A percentile compares a stretch with the other conserved stretches of the same genome.
Evolutionary conservation across 2,797 vertebrate species (phyloP).

Genomic region (Acridotheres tristis): DNA sequence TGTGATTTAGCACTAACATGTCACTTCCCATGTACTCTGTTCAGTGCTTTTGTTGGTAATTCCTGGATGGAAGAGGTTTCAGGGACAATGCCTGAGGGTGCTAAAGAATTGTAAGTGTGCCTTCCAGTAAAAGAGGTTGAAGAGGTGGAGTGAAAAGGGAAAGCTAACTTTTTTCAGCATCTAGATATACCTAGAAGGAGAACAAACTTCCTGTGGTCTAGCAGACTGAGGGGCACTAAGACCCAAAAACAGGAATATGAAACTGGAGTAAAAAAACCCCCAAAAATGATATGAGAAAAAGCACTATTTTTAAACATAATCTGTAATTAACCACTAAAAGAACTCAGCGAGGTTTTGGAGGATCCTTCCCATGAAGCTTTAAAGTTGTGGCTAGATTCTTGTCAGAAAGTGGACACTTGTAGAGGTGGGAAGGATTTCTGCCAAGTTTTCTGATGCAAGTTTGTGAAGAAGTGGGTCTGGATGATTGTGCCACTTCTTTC

Average conservation of each 20-base stretch:
- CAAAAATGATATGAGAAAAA: neutral
- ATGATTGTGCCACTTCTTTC: neutral
- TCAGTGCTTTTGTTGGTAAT: constrained; percentile 35
- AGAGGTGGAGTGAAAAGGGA: neutral
- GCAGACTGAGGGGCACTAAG: neutral
- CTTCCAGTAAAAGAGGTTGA: neutral
- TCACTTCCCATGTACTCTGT: constrained; percentile 34
- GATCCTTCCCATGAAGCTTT: neutral
- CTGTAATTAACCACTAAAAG: neutral
- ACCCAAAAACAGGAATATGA: neutral
- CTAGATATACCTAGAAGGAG: neutral
- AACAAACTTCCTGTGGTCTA: neutral
- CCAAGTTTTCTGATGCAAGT: neutral
- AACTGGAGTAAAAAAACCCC: accelerated
- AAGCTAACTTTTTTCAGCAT: neutral
- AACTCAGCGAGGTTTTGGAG: neutral
- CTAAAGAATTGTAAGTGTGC: constrained; percentile 2
- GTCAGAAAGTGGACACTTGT: neutral
- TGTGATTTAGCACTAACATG: neutral
- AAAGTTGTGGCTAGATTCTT: neutral
- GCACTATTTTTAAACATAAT: neutral
- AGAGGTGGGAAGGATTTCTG: neutral
- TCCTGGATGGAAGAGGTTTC: constrained; percentile 34
- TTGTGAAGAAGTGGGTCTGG: neutral
- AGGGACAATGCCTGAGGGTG: neutral